Evolutionary conservation across 2,888 invertebrate genomes (phyloP).

Genomic region (Ametastegia equiseti): DNA sequence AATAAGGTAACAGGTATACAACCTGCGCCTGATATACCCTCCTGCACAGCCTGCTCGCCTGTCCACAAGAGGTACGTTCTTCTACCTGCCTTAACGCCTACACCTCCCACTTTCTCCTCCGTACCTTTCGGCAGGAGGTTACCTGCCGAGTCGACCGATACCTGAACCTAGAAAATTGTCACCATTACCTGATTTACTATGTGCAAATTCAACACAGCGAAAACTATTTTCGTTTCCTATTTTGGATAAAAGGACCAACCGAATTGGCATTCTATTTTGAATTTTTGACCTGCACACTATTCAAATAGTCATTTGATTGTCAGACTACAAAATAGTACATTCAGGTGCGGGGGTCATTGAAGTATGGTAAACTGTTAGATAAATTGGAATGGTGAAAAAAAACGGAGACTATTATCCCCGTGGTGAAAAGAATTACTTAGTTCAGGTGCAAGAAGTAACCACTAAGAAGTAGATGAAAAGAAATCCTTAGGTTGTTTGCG

Average conservation of each 20-base stretch:
- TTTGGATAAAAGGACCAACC: neutral
- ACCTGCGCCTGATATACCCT: conserved; percentile 35
- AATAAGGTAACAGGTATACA: conserved; percentile 37
- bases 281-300: neutral
- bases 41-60: conserved; percentile 63
- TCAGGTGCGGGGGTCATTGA: neutral
- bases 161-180: neutral
- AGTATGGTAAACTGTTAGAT: neutral
- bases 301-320: neutral
- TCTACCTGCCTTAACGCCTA: conserved; percentile 70
- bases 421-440: neutral
- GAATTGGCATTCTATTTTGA: neutral
- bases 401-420: neutral
- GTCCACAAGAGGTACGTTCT: conserved; percentile 67
- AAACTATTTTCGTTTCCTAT: neutral
- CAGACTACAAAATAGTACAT: neutral
- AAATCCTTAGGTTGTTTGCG: neutral
- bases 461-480: neutral
- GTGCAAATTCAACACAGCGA: neutral
- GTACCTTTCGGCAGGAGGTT: conserved; percentile 5
- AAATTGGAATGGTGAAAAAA: no score
- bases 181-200: neutral
- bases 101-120: conserved; percentile 62
- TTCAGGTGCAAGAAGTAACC: neutral
- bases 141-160: neutral